A percentile compares a stretch with the other conserved stretches of the same genome.
phyloP scores from a whole-genome alignment of 2,888 invertebrate species.

The Emmelina monodactyla region DNA sequence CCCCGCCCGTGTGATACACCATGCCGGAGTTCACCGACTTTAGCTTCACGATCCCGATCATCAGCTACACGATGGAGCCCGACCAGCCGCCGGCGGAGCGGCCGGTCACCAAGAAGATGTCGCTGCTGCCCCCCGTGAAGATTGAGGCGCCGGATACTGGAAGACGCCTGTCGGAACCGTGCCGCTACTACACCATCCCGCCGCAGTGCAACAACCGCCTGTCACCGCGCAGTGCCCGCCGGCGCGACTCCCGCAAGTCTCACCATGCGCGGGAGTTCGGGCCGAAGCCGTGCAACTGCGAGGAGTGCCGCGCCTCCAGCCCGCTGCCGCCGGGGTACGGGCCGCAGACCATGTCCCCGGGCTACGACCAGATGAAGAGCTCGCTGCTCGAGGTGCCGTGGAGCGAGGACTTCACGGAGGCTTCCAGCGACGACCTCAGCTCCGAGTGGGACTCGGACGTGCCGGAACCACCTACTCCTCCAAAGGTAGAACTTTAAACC shows the following conservation, averaged over 20 bases:
- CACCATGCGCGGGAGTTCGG: conserved; percentile 39
- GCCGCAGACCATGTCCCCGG: conserved; percentile 57
- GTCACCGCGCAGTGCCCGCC: conserved; percentile 51
- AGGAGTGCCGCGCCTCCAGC: conserved; percentile 59
- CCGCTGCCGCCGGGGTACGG: conserved; percentile 57
- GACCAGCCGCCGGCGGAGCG: conserved; percentile 37
- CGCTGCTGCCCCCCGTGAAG: conserved; percentile 48
- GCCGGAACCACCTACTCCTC: conserved; percentile 60
- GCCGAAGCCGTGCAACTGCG: conserved; percentile 53
- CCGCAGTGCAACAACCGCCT: conserved; percentile 56
- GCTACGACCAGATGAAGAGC: conserved; percentile 83
- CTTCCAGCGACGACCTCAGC: conserved; percentile 90
- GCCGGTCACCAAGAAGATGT: conserved; percentile 53
- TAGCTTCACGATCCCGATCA: conserved; percentile 51
- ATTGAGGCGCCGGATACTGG: conserved; percentile 53
- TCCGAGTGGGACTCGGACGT: conserved; percentile 93
- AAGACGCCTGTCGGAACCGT: conserved; percentile 47
- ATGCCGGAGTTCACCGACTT: conserved; percentile 61
- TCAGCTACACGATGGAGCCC: conserved; percentile 57
- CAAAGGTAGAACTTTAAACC: conserved; percentile 37
- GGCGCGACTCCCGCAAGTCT: conserved; percentile 41
- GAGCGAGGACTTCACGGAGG: conserved; percentile 83
- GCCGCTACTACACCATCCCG: conserved; percentile 50
- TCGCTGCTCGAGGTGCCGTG: conserved; percentile 79
- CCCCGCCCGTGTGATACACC: too few relatives aligned